Base-by-base conservation (phyloP, 2,113 vertebrate genomes). In the Trogon melanurus region DNA sequence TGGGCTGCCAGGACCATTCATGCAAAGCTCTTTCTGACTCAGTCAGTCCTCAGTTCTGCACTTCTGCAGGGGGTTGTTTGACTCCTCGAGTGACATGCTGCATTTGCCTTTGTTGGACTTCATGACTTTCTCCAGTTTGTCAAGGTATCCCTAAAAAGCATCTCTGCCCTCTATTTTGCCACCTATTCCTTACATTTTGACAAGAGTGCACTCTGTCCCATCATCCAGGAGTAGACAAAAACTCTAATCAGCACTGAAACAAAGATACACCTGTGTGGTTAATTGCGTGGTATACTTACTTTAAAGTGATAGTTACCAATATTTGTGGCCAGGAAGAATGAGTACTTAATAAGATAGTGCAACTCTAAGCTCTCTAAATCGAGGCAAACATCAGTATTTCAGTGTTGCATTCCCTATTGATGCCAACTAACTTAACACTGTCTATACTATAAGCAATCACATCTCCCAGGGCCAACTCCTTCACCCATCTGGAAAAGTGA, bases 41-140 rank as follows among this genome's bases (percentile, higher is more conserved):
- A 36, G 10, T 30, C 12, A 48, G 36, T n/a, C 9, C 21, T 27
- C 6, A 3, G 7, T 60, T 79, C 53, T 67, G 27, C n/a, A 58
- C 21, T 71, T 25, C 23, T 50, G 30, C 14, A 10, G 0, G 0
- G 6, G 16, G 9, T 62, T 75, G 21, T 54, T 64, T 36, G 9
- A 58, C 2, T 62, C 18, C n/a, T n/a, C 34, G 16, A 54, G 11
- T n/a, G 85, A 81, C 25, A 69, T 0, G 0, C 20, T 74, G 10
- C 6, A 51, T 85, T 78, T 64, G 44, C 7, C 34, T 53, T 78
- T 70, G 6, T 22, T 58, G 22, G 23, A 60, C 27, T 62, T 21
- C 14, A 23, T 54, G 2, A 67, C 21, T 70, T 85, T 62, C 54
- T 56, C 16, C 41, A 71, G 6, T 7, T 71, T 75, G 32, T 19